Percentiles rank a stretch among this genome's conserved stretches.
Evolutionary conservation across 2,113 vertebrate genomes (phyloP).

Genomic region (Hemicordylus capensis): DNA sequence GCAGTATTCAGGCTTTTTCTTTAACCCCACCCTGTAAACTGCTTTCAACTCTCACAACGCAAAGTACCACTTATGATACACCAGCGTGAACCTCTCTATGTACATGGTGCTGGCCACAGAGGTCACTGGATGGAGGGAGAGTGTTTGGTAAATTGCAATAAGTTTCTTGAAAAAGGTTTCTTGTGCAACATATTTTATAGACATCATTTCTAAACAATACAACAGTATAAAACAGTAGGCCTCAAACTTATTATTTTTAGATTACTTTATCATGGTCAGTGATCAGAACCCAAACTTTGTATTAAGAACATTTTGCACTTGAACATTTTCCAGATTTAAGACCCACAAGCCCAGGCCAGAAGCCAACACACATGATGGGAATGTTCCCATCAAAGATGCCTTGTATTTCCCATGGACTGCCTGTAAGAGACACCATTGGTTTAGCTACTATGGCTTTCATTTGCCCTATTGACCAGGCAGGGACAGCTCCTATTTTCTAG

Average conservation of each 20-base stretch:
- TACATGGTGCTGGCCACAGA: background rate
- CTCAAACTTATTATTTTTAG: too few relatives aligned
- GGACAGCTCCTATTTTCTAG: background rate
- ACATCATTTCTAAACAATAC: background rate
- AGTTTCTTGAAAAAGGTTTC: too few relatives aligned
- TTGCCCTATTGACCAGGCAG: background rate
- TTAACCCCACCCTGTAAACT: background rate
- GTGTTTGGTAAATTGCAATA: background rate
- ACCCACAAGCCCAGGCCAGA: background rate
- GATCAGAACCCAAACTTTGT: background rate
- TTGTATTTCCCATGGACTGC: background rate
- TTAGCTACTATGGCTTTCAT: background rate
- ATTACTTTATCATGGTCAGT: too few relatives aligned
- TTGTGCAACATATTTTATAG: background rate
- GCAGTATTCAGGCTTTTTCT: background rate
- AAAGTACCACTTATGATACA: background rate
- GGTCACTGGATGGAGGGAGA: background rate
- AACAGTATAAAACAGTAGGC: background rate
- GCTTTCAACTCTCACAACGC: background rate
- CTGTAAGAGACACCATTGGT: background rate
- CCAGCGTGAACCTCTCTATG: background rate
- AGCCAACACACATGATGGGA: background rate
- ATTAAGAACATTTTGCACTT: background rate
- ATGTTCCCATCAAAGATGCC: background rate
- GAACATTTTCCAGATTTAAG: background rate